These are phyloP conservation scores for Adela reaumurella DNA, from an alignment of 2,888 invertebrate species.

Conservation along the genomic window DNA sequence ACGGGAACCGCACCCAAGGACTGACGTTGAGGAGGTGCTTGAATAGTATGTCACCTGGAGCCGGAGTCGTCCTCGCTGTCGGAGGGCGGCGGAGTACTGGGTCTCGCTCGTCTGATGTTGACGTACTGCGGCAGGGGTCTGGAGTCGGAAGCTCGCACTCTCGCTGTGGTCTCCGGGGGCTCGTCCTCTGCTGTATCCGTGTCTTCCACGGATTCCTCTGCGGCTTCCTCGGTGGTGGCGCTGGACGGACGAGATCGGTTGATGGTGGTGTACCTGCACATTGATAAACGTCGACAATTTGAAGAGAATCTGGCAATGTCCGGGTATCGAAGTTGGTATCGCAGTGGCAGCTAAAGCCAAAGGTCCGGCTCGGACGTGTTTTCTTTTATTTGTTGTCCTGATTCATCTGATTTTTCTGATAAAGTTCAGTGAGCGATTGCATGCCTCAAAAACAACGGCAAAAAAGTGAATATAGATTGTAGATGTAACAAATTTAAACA, in stretches of 20 bases:
- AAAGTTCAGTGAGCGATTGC: no score
- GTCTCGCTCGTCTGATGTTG: slow-evolving; percentile 65
- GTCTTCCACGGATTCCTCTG: slow-evolving; percentile 20
- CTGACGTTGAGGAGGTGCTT: no score
- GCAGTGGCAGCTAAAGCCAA: no score
- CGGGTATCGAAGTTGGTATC: no score
- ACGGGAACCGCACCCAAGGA: no score
- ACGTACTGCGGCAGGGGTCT: slow-evolving; percentile 61
- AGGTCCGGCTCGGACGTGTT: no score
- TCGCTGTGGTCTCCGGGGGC: slow-evolving; percentile 9
- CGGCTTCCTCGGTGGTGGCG: slow-evolving; percentile 24
- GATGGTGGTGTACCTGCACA: slow-evolving; percentile 53
- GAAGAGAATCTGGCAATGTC: neutral
- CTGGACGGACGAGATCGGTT: slow-evolving; percentile 58
- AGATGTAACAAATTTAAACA: no score
- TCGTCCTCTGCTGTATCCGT: slow-evolving; percentile 21
- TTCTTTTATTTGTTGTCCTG: no score
- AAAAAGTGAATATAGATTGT: no score
- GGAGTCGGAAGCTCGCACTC: slow-evolving; percentile 19
- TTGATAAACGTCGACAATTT: neutral
- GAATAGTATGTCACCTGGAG: slow-evolving; percentile 23
- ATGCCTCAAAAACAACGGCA: no score
- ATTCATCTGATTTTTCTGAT: no score
- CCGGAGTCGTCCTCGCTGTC: slow-evolving; percentile 37
- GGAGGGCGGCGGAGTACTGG: slow-evolving; percentile 30